A percentile compares a stretch with the other conserved stretches of the same genome.
These are phyloP conservation scores for Nerophis ophidion DNA, from an alignment of 2,113 vertebrate genomes.

Conservation along the genomic window DNA sequence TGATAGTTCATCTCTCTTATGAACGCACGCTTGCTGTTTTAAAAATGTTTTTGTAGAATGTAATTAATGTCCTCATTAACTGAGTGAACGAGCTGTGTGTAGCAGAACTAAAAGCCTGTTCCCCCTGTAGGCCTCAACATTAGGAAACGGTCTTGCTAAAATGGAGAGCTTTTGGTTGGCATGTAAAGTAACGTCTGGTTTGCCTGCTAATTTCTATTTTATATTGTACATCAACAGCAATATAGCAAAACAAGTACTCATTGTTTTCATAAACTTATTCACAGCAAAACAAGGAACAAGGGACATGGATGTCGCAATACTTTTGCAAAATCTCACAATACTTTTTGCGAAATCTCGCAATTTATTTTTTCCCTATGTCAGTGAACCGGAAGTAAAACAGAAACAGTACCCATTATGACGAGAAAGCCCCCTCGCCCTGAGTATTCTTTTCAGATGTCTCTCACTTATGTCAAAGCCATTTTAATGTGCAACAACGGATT, in stretches of 20 bases:
- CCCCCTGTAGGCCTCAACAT: slow-evolving; percentile 27
- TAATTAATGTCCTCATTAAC: slow-evolving; percentile 67
- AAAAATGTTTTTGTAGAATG: slow-evolving; percentile 41
- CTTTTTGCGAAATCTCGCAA: too few relatives aligned
- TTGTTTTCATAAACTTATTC: too few relatives aligned
- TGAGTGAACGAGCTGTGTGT: slow-evolving; percentile 45
- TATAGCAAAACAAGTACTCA: background rate
- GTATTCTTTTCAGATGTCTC: too few relatives aligned
- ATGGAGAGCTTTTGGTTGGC: slow-evolving; percentile 27
- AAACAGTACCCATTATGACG: too few relatives aligned
- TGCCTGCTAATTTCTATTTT: background rate
- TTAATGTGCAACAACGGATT: too few relatives aligned
- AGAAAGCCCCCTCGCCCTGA: too few relatives aligned
- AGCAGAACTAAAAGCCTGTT: slow-evolving; percentile 44
- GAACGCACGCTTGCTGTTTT: slow-evolving; percentile 30
- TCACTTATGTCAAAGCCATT: too few relatives aligned
- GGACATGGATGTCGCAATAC: too few relatives aligned
- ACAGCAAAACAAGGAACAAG: too few relatives aligned
- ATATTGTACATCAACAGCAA: background rate
- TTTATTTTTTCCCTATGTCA: too few relatives aligned
- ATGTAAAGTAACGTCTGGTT: slow-evolving; percentile 20
- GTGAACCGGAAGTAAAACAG: too few relatives aligned
- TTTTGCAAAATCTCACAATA: too few relatives aligned
- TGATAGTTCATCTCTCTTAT: slow-evolving; percentile 39
- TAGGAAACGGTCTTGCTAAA: slow-evolving; percentile 30